Base-by-base conservation (phyloP, 2,797 vertebrate genomes). In the Artibeus lituratus region DNA sequence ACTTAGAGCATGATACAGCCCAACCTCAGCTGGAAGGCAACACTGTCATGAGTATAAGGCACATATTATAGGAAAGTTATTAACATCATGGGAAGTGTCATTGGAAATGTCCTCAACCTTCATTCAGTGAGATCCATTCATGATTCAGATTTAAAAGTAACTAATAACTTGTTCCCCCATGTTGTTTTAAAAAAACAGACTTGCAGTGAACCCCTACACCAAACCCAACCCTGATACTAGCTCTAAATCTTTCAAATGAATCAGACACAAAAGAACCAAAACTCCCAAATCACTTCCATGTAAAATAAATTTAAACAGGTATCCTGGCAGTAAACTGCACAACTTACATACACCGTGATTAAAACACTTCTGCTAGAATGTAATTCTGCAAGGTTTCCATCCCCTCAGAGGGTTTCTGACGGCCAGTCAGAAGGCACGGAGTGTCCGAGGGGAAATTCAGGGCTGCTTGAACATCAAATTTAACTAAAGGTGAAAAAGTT, bases 401-500 rank as follows among this genome's bases (percentile, higher is more conserved):
- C 3, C 24, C 24, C 7, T 12, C 1, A n/a, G 5, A 35, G 26
- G 10, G 15, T 35, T 42, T 26, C 9, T 2, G 22, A 51, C 10
- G 65, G 74, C 47, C 59, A 80, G 29, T 51, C 15, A 26, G 37
- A 51, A 91, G 26, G 16, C 65, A 19, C 92, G 72, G 80, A 74
- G 76, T 89, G 83, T 91, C 92, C 49, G 29, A 92, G 51, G 42
- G 84, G 69, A 12, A 69, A 91, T 11, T 51, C 0, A 55, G 55
- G 6, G 14, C 59, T 3, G 32, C 78, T 77, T 44, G 72, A 95
- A 81, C 94, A 87, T 55, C 76, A 42, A 85, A 94, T 91, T 93
- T 80, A 93, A 96, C 72, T 49, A 91, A 95, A 97, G 96, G 96
- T 96, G 95, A 95, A 94, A 96, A 97, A 96, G 94, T 97, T 97